These are phyloP conservation scores for Apomyelois bistriatella DNA, from an alignment of 2,888 invertebrate genomes.

Conservation along the genomic window DNA sequence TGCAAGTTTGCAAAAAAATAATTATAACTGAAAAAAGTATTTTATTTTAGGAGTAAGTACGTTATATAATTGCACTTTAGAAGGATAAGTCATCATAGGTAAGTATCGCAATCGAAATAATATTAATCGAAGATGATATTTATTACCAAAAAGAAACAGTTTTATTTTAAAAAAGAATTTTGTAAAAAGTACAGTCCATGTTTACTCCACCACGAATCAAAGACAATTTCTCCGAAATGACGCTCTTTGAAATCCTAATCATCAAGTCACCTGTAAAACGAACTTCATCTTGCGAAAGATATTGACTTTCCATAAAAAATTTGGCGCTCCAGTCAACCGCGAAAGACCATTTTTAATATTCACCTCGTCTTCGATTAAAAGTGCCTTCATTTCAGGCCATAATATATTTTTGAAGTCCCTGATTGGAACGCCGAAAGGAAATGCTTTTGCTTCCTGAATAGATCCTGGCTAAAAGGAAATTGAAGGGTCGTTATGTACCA, in stretches of 20 bases:
- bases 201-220: slow-evolving; percentile 4
- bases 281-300: slow-evolving; percentile 16
- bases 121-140: too few species aligned
- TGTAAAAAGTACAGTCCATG: background rate
- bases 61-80: too few species aligned
- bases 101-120: too few species aligned
- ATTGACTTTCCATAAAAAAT: slow-evolving; percentile 27
- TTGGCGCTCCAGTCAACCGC: slow-evolving; percentile 39
- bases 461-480: slow-evolving; percentile 70
- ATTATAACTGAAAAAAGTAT: too few species aligned
- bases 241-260: slow-evolving; percentile 13
- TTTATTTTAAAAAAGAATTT: background rate
- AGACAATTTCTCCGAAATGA: slow-evolving; percentile 12
- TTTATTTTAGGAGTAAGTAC: too few species aligned
- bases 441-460: slow-evolving; percentile 65
- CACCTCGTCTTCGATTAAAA: slow-evolving; percentile 56
- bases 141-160: too few species aligned
- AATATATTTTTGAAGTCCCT: slow-evolving; percentile 51
- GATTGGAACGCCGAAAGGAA: slow-evolving; percentile 63
- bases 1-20: too few species aligned
- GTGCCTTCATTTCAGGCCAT: slow-evolving; percentile 28
- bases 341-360: slow-evolving; percentile 55
- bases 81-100: too few species aligned
- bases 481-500: slow-evolving; percentile 67
- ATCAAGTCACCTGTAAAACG: slow-evolving; percentile 16